Evolutionary conservation across 2,113 vertebrate species (phyloP), one percentile per base, ranked within the genome.

Genomic region (Pteropus alecto): DNA sequence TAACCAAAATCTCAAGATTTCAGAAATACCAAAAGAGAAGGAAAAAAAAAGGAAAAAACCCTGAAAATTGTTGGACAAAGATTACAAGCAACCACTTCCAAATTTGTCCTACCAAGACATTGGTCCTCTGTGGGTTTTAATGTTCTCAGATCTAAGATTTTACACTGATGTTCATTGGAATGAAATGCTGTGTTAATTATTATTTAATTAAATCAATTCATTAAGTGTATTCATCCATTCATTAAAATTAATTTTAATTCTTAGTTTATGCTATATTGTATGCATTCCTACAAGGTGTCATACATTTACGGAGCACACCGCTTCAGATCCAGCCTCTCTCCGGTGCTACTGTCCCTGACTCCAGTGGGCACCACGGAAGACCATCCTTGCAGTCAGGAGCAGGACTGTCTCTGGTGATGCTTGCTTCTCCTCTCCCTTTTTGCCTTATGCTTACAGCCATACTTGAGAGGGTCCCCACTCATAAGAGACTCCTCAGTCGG

Each of bases 141-240:
- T 76, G 33, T 88, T 86, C 54, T 83, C 54, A 67, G 78, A 67
- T 41, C 35, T 81, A 92, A 82, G 18, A 19, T 81, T 76, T 96
- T 85, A 93, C 61, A 48, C 11, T 28, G 38, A 88, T 33, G 16
- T 61, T 74, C 33, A 33, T 1, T 68, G 7, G 77, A 77, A 61
- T 48, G 46, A 82, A 93, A 95, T 78, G 9, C 13, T 63, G 9
- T 68, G 38, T 4, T 1, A 61, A 70, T 56, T 93, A 68, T 26
- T 33, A 88, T 91, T 70, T 88, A 19, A 81, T n/a, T 41, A 76
- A 79, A 56, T 11, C 30, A 70, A 22, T 19, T 92, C 16, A 58
- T 35, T 58, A 51, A 83, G 74, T 18, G 58, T 76, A 87, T 73
- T 90, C 13, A 81, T n/a, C 12, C 51, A 76, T 48, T 78, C 15